These are phyloP conservation scores for Drosophila obscura DNA, from an alignment of 1,140 invertebrate genomes.

Conservation along the genomic window DNA sequence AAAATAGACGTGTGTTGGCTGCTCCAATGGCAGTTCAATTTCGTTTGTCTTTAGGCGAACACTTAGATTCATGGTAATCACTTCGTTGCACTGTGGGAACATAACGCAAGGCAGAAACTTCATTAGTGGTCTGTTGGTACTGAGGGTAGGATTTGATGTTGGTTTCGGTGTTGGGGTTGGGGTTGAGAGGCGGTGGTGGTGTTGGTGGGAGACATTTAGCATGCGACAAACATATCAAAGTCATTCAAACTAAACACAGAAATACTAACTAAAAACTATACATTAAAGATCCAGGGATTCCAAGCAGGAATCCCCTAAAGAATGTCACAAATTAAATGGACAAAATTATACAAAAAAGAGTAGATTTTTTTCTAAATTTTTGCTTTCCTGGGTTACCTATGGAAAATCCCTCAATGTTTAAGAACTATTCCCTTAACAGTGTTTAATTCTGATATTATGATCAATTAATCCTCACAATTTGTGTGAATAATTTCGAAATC, in stretches of 20 bases:
- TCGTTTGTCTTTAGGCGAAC: conserved; percentile 85
- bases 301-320: no score
- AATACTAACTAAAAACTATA: conserved; percentile 11
- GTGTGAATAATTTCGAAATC: no score
- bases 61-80: conserved; percentile 85
- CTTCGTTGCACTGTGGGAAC: conserved; percentile 72
- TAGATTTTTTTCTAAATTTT: no score
- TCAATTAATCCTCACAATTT: no score
- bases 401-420: no score
- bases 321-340: not conserved
- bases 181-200: not conserved
- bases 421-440: no score
- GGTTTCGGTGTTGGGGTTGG: no score
- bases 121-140: conserved; percentile 6
- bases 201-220: conserved; percentile 44
- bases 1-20: conserved; percentile 76
- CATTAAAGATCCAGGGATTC: not conserved
- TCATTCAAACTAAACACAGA: conserved; percentile 52
- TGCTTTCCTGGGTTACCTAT: no score
- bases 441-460: no score
- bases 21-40: conserved; percentile 84
- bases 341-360: not conserved
- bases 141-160: not conserved
- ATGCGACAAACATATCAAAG: conserved; percentile 57
- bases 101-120: conserved; percentile 7